These are phyloP conservation scores for Drosophila repleta DNA, from an alignment of 1,140 invertebrate species.

Conservation along the genomic window DNA sequence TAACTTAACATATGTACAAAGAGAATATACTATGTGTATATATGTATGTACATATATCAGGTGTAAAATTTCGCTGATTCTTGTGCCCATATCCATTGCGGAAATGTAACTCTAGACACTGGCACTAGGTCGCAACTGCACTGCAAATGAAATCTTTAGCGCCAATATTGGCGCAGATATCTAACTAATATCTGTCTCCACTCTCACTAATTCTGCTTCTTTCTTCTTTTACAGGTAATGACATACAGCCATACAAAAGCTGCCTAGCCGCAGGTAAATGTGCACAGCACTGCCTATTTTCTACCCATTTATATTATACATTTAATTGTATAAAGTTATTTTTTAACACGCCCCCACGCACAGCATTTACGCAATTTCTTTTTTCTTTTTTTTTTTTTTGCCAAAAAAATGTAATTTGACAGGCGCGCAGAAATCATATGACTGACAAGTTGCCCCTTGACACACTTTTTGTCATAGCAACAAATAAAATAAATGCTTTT, in stretches of 20 bases:
- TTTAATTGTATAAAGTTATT: slow-evolving; percentile 17
- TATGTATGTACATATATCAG: neutral
- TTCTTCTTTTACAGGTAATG: slow-evolving; percentile 58
- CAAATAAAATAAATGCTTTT: slow-evolving; percentile 70
- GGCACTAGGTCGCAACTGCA: slow-evolving; percentile 49
- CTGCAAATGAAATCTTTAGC: too few relatives aligned
- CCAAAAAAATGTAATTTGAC: slow-evolving; percentile 54
- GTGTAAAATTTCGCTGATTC: slow-evolving; percentile 16
- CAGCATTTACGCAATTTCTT: slow-evolving; percentile 73
- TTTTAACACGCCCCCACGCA: slow-evolving; percentile 24
- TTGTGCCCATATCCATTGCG: slow-evolving; percentile 40
- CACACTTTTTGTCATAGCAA: slow-evolving; percentile 78
- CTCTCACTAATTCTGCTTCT: slow-evolving; percentile 2
- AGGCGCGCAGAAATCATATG: slow-evolving; percentile 71
- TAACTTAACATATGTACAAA: slow-evolving; percentile 9
- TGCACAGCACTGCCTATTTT: neutral
- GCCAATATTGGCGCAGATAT: too few relatives aligned
- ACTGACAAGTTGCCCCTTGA: slow-evolving; percentile 80
- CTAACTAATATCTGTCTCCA: neutral
- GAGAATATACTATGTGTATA: neutral
- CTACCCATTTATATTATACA: neutral
- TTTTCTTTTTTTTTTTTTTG: too few relatives aligned
- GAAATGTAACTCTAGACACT: slow-evolving; percentile 66
- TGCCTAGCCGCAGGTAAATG: slow-evolving; percentile 41
- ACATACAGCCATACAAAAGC: slow-evolving; percentile 18